These are phyloP conservation scores for Pangasius krempfi DNA, from an alignment of 2,797 vertebrate species.

Conservation along the genomic window DNA sequence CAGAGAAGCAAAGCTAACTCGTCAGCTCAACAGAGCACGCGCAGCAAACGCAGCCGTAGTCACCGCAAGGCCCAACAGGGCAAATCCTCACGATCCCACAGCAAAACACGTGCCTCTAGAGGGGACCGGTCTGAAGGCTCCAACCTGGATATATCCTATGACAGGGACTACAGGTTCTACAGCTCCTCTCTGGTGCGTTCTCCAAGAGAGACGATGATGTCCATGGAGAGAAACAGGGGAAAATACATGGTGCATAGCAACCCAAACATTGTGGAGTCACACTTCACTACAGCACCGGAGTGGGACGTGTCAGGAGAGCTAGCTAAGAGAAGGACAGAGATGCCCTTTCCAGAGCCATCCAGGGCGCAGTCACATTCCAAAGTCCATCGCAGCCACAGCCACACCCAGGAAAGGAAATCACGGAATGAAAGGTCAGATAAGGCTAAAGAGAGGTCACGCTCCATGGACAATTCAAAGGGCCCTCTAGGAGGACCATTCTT, in stretches of 20 bases:
- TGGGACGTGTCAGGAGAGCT: conserved; percentile 98
- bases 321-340: conserved; percentile 95
- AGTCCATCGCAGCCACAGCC: conserved; percentile 97
- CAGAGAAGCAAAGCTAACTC: conserved; percentile 91
- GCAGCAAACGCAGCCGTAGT: conserved; percentile 90
- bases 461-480: conserved; percentile 98
- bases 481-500: conserved; percentile 84
- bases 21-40: conserved; percentile 90
- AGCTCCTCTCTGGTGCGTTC: conserved; percentile 89
- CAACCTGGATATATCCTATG: conserved; percentile 82
- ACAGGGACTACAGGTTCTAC: conserved; percentile 89
- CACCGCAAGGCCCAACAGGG: conserved; percentile 91
- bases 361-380: conserved; percentile 94
- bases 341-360: conserved; percentile 97
- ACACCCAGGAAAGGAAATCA: conserved; percentile 96
- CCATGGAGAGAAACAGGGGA: conserved; percentile 85
- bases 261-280: conserved; percentile 87
- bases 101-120: conserved; percentile 89
- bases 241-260: conserved; percentile 93
- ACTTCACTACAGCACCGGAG: conserved; percentile 92
- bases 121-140: conserved; percentile 89
- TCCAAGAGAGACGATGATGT: conserved; percentile 89
- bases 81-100: conserved; percentile 89
- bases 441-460: conserved; percentile 95
- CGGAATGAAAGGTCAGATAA: conserved; percentile 91